phyloP scores from a whole-genome alignment of 2,113 vertebrate species.

The Oceanites oceanicus region DNA sequence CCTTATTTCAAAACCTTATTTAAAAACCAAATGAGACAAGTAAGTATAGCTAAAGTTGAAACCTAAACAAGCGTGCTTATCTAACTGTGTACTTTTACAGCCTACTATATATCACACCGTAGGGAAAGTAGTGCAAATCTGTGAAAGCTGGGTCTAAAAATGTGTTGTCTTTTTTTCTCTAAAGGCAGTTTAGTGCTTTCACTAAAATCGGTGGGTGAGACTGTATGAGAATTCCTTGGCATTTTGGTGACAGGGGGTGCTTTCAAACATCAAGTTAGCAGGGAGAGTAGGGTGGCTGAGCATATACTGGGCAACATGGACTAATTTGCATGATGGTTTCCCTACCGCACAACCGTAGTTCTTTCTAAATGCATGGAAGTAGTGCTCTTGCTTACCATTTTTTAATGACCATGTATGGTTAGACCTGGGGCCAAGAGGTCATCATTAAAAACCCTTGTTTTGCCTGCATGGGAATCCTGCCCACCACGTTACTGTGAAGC shows the following conservation, averaged over 20 bases:
- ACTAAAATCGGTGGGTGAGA: neutral
- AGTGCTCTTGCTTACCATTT: neutral
- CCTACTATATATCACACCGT: neutral
- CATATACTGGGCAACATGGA: neutral
- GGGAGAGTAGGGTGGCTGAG: neutral
- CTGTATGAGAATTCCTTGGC: neutral
- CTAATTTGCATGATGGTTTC: neutral
- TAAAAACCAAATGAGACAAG: neutral
- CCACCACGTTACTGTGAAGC: neutral
- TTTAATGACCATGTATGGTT: neutral
- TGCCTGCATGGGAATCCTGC: neutral
- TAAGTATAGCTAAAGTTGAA: neutral
- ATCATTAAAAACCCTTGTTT: neutral
- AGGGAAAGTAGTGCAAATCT: neutral
- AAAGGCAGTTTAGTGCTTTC: neutral
- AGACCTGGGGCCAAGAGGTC: neutral
- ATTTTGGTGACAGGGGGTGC: neutral
- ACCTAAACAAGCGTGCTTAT: neutral
- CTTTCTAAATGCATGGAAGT: neutral
- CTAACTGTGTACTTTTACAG: neutral
- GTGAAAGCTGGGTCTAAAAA: neutral
- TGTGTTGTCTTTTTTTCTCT: neutral
- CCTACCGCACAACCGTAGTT: neutral
- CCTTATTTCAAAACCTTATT: constrained; percentile 18
- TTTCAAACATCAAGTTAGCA: neutral